A percentile compares a stretch with the other conserved stretches of the same genome.
phyloP scores from a whole-genome alignment of 2,113 vertebrate species.

The Pampusana beccarii region DNA sequence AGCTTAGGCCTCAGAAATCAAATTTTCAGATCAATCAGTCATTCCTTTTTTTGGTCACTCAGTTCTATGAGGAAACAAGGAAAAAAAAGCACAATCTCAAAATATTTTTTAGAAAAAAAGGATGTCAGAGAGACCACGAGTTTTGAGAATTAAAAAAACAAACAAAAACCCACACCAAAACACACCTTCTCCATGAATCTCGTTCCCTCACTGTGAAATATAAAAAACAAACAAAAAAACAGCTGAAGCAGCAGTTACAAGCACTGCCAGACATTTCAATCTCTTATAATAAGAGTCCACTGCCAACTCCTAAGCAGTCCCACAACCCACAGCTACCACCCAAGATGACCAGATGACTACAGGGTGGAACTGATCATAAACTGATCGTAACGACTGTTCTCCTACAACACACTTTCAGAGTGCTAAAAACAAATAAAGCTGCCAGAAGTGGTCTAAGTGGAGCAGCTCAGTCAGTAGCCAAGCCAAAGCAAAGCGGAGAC shows the following conservation, averaged over 20 bases:
- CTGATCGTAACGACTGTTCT: background rate
- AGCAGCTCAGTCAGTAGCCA: background rate
- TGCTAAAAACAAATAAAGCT: background rate
- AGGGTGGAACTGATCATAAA: background rate
- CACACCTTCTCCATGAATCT: background rate
- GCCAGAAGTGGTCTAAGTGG: background rate
- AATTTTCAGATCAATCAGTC: background rate
- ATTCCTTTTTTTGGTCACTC: background rate
- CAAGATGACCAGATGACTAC: background rate
- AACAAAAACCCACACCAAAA: no score
- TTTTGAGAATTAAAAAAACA: background rate
- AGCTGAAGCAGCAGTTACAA: background rate
- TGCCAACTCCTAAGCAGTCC: background rate
- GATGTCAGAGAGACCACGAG: background rate
- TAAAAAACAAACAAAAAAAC: background rate
- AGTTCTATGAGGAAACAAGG: background rate
- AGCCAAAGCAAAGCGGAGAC: background rate
- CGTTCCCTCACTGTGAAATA: background rate
- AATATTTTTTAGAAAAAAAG: background rate
- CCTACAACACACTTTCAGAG: background rate
- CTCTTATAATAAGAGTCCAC: background rate
- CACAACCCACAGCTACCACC: background rate
- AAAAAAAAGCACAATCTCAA: background rate
- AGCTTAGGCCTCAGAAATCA: background rate
- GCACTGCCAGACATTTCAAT: background rate